phyloP scores from a whole-genome alignment of 2,888 invertebrate genomes.

The Epistrophella euchroma region DNA sequence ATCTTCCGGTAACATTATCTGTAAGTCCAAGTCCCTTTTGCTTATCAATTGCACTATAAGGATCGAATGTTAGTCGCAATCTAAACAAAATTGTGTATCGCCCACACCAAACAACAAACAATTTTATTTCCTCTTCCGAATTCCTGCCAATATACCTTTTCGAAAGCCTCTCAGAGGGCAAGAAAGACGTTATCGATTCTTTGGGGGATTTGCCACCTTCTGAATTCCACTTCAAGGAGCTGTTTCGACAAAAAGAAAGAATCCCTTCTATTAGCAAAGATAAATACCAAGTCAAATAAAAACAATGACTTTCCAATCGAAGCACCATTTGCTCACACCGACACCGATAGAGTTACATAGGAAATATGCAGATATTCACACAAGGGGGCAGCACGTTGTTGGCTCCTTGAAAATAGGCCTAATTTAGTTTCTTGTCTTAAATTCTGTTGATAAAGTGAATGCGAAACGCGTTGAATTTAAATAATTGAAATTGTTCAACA shows the following conservation, averaged over 20 bases:
- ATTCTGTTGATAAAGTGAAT: conserved; percentile 41
- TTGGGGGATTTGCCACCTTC: conserved; percentile 8
- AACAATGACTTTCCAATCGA: conserved; percentile 52
- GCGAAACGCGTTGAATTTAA: conserved; percentile 65
- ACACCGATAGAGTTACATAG: neutral
- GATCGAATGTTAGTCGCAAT: conserved; percentile 19
- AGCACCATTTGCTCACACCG: conserved; percentile 7
- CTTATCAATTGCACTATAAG: conserved; percentile 32
- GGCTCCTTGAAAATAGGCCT: conserved; percentile 37
- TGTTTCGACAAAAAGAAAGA: conserved; percentile 19
- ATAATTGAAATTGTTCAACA: conserved; percentile 71
- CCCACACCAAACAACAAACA: conserved; percentile 1
- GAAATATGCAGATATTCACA: neutral
- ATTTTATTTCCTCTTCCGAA: neutral
- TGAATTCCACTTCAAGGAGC: conserved; percentile 17
- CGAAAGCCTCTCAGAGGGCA: neutral
- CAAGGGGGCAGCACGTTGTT: neutral
- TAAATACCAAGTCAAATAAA: conserved; percentile 45
- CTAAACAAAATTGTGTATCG: neutral
- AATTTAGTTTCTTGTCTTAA: conserved; percentile 55
- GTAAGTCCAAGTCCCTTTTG: neutral
- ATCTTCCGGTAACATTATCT: conserved; percentile 11
- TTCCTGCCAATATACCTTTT: neutral
- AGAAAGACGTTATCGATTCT: conserved; percentile 7
- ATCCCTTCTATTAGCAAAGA: conserved; percentile 45